Percentiles rank a stretch among this genome's conserved stretches.
These are phyloP conservation scores for Uromys caudimaculatus DNA, from an alignment of 2,797 vertebrate genomes.

Conservation along the genomic window DNA sequence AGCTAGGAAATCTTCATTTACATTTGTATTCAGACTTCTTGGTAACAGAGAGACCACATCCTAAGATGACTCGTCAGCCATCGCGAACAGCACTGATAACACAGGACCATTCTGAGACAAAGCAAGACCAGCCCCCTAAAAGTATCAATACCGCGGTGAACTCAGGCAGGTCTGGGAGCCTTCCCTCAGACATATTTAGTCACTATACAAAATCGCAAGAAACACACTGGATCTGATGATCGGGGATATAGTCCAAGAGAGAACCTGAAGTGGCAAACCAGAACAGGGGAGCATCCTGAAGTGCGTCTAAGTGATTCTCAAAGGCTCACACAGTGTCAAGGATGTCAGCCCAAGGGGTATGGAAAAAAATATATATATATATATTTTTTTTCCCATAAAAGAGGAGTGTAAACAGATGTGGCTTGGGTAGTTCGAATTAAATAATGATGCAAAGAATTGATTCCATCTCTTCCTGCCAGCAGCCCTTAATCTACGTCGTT, in stretches of 20 bases:
- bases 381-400: too few relatives aligned
- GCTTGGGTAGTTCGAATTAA: not conserved
- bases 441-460: not conserved
- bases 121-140: not conserved
- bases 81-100: not conserved
- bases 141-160: not conserved
- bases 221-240: not conserved
- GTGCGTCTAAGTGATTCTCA: not conserved
- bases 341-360: not conserved
- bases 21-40: not conserved
- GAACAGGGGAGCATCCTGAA: not conserved
- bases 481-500: not conserved
- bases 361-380: not conserved
- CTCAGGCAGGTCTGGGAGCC: not conserved
- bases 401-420: not conserved
- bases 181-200: not conserved
- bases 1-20: slow-evolving; percentile 23
- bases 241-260: not conserved
- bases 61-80: not conserved
- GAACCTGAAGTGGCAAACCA: not conserved
- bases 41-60: not conserved
- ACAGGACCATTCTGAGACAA: not conserved
- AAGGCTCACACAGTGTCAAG: not conserved
- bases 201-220: not conserved
- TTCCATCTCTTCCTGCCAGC: not conserved